Percentiles rank a stretch among this genome's conserved stretches.
Evolutionary conservation across 2,888 invertebrate species (phyloP).

Genomic region (Melanotus villosus): DNA sequence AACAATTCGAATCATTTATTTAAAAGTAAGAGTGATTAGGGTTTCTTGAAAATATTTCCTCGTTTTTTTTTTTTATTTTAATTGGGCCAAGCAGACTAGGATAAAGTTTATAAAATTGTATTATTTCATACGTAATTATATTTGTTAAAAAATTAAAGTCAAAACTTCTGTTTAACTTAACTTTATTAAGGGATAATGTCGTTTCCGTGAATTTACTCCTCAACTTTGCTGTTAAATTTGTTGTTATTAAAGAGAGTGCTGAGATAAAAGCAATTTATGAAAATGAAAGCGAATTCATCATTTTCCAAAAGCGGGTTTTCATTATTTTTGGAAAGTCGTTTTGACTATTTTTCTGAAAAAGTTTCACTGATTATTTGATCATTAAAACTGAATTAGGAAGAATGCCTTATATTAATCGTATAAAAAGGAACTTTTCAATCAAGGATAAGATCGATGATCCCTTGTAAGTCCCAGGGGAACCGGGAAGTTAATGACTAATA

Average conservation of each 20-base stretch:
- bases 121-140: too few relatives aligned
- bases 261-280: conserved; percentile 33
- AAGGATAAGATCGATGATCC: conserved; percentile 3
- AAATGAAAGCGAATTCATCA: conserved; percentile 28
- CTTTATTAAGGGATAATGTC: conserved; percentile 11
- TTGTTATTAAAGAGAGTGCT: conserved; percentile 29
- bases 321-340: too few relatives aligned
- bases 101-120: too few relatives aligned
- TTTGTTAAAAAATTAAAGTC: neutral
- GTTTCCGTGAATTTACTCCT: conserved; percentile 23
- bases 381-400: neutral
- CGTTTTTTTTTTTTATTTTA: too few relatives aligned
- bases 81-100: too few relatives aligned
- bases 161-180: neutral
- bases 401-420: neutral
- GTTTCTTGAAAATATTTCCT: too few relatives aligned
- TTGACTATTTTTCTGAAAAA: too few relatives aligned
- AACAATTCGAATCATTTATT: too few relatives aligned
- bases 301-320: too few relatives aligned
- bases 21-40: too few relatives aligned
- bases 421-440: neutral
- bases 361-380: too few relatives aligned
- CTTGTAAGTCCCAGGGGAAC: neutral
- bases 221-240: conserved; percentile 33
- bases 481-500: conserved; percentile 32